Percentiles rank a stretch among this genome's conserved stretches.
These are phyloP conservation scores for Glyphotaelius pellucidus DNA, from an alignment of 2,888 invertebrate genomes.

Conservation along the genomic window DNA sequence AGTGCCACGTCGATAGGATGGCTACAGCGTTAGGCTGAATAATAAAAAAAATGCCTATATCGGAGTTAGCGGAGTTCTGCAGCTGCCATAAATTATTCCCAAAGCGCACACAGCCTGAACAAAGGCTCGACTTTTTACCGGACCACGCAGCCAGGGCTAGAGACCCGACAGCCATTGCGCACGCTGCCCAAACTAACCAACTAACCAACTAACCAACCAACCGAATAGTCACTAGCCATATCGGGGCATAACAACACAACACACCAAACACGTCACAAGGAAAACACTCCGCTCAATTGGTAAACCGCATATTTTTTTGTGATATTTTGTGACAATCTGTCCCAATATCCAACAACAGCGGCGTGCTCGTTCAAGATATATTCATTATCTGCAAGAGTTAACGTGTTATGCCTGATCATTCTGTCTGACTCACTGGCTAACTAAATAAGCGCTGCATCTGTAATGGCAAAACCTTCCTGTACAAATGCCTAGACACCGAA, in stretches of 20 bases:
- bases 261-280: not conserved
- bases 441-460: not conserved
- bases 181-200: not conserved
- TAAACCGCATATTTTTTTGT: not conserved
- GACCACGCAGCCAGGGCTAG: not conserved
- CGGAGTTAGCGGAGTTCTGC: slow-evolving; percentile 27
- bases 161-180: not conserved
- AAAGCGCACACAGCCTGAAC: slow-evolving; percentile 31
- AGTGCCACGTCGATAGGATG: slow-evolving; percentile 39
- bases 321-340: not conserved
- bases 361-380: not conserved
- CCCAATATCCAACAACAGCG: not conserved
- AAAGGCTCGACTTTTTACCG: slow-evolving; percentile 20
- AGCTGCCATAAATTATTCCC: slow-evolving; percentile 52
- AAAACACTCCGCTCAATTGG: too few relatives aligned
- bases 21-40: slow-evolving; percentile 11
- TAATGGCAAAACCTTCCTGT: not conserved
- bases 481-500: not conserved
- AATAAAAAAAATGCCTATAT: slow-evolving; percentile 31
- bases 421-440: not conserved
- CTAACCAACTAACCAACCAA: not conserved
- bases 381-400: not conserved
- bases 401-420: not conserved
- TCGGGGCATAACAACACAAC: not conserved
- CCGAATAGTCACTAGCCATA: not conserved